Evolutionary conservation across 1,140 invertebrate genomes (phyloP).

Genomic region (Pseudomyrmex cubaensis): DNA sequence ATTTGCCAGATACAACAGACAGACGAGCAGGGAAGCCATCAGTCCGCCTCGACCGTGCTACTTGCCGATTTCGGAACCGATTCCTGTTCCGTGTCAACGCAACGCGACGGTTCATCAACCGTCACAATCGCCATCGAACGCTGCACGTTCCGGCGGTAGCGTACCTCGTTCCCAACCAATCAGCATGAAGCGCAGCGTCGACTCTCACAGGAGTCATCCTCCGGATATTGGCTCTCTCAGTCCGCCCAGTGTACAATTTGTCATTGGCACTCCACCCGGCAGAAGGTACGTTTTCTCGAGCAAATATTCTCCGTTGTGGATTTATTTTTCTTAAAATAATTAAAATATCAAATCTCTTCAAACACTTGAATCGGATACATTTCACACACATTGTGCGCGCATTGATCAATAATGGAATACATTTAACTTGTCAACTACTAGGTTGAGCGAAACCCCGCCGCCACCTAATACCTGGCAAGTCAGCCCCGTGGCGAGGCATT

Average conservation of each 20-base stretch:
- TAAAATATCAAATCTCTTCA: background rate
- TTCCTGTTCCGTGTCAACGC: slow-evolving; percentile 91
- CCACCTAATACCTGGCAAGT: slow-evolving; percentile 93
- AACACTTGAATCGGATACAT: background rate
- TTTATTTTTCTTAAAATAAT: background rate
- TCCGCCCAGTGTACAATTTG: slow-evolving; percentile 95
- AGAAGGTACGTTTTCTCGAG: slow-evolving; percentile 80
- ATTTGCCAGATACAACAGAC: slow-evolving; percentile 76
- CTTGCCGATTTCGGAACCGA: slow-evolving; percentile 90
- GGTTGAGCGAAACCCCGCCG: slow-evolving; percentile 89
- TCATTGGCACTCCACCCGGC: slow-evolving; percentile 94
- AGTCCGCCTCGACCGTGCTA: slow-evolving; percentile 90
- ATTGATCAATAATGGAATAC: background rate
- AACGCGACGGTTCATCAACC: slow-evolving; percentile 83
- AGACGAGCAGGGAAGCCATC: slow-evolving; percentile 80
- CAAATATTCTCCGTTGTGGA: background rate
- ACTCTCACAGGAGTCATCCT: slow-evolving; percentile 87
- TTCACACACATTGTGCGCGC: background rate
- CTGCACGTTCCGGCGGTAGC: slow-evolving; percentile 75
- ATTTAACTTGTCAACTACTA: slow-evolving; percentile 39
- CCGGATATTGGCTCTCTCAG: slow-evolving; percentile 94
- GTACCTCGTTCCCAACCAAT: slow-evolving; percentile 94
- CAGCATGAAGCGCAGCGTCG: slow-evolving; percentile 89
- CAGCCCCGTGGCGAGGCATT: slow-evolving; percentile 87
- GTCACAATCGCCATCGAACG: slow-evolving; percentile 78